Base-by-base conservation (phyloP, 2,113 vertebrate genomes). In the Lophius piscatorius region DNA sequence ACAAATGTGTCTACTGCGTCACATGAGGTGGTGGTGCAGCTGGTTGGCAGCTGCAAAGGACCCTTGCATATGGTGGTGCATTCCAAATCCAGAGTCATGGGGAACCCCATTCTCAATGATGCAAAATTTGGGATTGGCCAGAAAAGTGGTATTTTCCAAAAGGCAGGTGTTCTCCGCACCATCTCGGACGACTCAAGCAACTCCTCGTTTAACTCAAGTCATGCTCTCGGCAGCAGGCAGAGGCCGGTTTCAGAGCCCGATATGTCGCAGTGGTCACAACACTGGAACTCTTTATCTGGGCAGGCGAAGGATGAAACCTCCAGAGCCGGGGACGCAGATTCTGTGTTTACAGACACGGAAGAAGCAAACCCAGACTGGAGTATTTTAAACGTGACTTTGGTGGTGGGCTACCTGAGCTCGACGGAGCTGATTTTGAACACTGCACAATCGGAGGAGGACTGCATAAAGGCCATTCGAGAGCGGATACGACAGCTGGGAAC, bases 321-420 rank as follows among this genome's bases (percentile, higher is more conserved):
- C 1, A 86, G 59, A 67, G 82, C 66, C 0, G 57, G 75, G 3
- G 78, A 88, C 2, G 85, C 86, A 0, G 91, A 94, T 47, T 91
- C 91, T 0, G 90, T 93, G 42, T 95, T 95, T 48, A 85, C 86
- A 18, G 51, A 86, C 14, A 84, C 88, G 2, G 76, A 82, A 0
- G 94, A 93, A 1, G 91, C 85, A n/a, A 92, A 61, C 0, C 59
- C 93, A 34, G 94, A 96, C 28, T 94, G 94, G 11, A 91, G 90
- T 14, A 79, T 94, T 74, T 80, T 98, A 47, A 97, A 98, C 0
- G 93, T 96, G 22, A 94, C 93, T 65, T 92, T 98, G 94, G 88
- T 99, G 1, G 95, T 98, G 1, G 97, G 97, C 48, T 99, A 99
- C 80, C 82, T 99, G 23, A 95, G 95, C 47, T 95, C 96, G 2